A percentile compares a stretch with the other conserved stretches of the same genome.
Conservation (phyloP, 2,113 vertebrate species). For the Chelonoidis abingdonii region DNA sequence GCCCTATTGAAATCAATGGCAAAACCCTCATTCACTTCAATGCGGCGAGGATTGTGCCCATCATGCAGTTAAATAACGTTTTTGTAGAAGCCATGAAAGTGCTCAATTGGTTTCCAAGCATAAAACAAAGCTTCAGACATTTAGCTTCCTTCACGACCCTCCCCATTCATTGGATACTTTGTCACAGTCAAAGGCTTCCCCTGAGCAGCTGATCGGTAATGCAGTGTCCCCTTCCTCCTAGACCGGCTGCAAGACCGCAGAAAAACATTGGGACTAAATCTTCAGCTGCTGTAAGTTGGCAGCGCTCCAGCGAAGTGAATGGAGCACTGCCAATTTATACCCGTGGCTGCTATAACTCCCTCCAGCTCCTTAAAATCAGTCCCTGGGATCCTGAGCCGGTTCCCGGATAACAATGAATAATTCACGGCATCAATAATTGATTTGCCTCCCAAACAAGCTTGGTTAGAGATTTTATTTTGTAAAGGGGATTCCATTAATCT, state of each 20-base stretch:
- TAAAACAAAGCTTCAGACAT: neutral
- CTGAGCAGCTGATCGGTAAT: neutral
- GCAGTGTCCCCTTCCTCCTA: neutral
- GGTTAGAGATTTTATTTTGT: slow-evolving; percentile 62
- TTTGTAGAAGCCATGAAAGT: neutral
- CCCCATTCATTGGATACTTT: neutral
- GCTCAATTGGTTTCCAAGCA: neutral
- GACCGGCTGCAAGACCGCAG: neutral
- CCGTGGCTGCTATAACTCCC: neutral
- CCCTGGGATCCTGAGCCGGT: slow-evolving; percentile 12
- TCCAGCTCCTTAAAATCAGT: neutral
- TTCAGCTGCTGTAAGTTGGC: accelerated
- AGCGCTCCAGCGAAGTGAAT: neutral
- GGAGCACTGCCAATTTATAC: accelerated
- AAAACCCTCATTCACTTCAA: neutral
- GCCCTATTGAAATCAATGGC: neutral
- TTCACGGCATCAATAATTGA: slow-evolving; percentile 53
- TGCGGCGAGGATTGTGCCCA: neutral
- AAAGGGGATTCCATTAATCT: slow-evolving; percentile 62
- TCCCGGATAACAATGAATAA: slow-evolving; percentile 57
- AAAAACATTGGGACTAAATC: neutral
- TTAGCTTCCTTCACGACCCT: neutral
- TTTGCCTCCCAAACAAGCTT: slow-evolving; percentile 64
- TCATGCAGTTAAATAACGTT: neutral
- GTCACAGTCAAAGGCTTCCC: neutral